Base-by-base conservation (phyloP, 1,140 invertebrate species). In the Drosophila simulans region DNA sequence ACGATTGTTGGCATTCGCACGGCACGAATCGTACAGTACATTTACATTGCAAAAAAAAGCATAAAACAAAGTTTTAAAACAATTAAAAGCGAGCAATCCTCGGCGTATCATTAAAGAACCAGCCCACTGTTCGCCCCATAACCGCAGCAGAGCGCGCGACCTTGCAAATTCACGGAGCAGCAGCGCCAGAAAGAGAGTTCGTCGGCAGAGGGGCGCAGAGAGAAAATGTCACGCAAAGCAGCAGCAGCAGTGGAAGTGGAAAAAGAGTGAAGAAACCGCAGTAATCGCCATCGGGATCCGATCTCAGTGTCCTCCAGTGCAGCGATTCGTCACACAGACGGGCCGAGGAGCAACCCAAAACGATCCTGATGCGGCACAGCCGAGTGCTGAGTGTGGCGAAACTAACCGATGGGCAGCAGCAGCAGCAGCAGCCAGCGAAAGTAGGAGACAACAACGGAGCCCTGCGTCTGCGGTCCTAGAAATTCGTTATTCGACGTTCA, bases 201-300 rank as follows among this genome's bases (percentile, higher is more conserved):
- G 37, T 25, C 68, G 70, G 57, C 64, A 71, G 76, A 79, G 83
- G 82, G 83, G 75, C 72, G 80, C 69, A 89, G 49, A 52, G 84
- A 88, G 84, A 90, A 88, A 89, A 88, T 88, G 84, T 88, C 84
- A 88, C 84, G 76, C 84, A 89, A 84, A 89, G 84, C 72, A 89
- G 85, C 77, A 82, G 46, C 35, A 70, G 69, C 64, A 74, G 53
- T 58, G 59, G 52, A 64, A 68, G 73, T 52, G 42, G 31, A 88
- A 89, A 89, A 89, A 90, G 80, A 89, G 84, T 88, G 77, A 88
- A 86, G 82, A 88, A 80, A 80, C 83, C 71, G 64, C 70, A 79
- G 15, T 57, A 83, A 79, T 66, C 48, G 34, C 49, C 35, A 40
- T 46, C 46, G 46, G 68, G 22, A 25, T n/a, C 22, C 8, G 42